Percentiles rank a stretch among this genome's conserved stretches.
Evolutionary conservation across 2,797 vertebrate genomes (phyloP).

Genomic region (Tragopan temminckii): DNA sequence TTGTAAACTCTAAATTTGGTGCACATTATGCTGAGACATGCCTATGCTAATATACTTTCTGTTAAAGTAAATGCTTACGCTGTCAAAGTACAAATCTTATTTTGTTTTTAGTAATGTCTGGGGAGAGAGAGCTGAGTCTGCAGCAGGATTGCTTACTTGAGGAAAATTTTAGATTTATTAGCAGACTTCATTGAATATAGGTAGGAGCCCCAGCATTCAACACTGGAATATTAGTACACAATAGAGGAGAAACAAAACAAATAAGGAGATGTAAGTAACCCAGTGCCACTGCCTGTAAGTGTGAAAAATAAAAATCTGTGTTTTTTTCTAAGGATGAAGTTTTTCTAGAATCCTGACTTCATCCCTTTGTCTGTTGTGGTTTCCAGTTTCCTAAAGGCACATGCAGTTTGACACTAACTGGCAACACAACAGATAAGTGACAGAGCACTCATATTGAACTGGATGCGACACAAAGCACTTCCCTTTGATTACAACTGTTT

Average conservation of each 20-base stretch:
- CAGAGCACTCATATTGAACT: neutral
- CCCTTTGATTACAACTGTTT: neutral
- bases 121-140: conserved; percentile 84
- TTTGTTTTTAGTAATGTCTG: conserved; percentile 81
- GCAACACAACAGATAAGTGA: neutral
- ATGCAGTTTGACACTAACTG: neutral
- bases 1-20: conserved; percentile 79
- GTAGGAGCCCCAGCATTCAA: conserved; percentile 62
- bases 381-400: neutral
- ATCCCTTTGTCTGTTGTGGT: neutral
- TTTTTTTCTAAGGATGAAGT: neutral
- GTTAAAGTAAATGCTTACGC: conserved; percentile 85
- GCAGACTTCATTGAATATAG: conserved; percentile 86
- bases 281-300: neutral
- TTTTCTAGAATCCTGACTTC: neutral
- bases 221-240: conserved; percentile 80
- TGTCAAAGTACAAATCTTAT: conserved; percentile 86
- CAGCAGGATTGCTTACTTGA: conserved; percentile 81
- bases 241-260: conserved; percentile 40
- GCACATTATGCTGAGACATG: conserved; percentile 84
- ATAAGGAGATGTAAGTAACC: conserved; percentile 1
- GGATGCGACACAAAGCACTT: neutral
- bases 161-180: conserved; percentile 84
- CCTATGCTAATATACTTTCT: conserved; percentile 81
- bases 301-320: neutral